phyloP scores from a whole-genome alignment of 1,140 invertebrate species.

The Pachypeltis micranthus region DNA sequence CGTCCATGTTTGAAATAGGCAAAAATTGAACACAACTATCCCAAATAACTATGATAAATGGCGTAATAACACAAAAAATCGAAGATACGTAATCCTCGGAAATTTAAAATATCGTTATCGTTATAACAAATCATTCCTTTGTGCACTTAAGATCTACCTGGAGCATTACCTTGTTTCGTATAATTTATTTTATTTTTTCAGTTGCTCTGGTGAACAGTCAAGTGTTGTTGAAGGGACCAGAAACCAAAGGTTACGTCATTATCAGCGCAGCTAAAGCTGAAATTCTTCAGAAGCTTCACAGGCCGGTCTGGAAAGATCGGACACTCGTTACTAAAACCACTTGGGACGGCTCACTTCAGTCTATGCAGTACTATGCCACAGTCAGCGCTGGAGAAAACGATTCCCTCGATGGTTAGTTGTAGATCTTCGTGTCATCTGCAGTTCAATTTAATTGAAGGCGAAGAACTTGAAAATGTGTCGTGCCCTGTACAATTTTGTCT shows the following conservation, averaged over 20 bases:
- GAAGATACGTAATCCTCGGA: neutral
- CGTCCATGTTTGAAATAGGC: too few species aligned
- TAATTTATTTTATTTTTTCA: slow-evolving; percentile 36
- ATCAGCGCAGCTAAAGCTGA: slow-evolving; percentile 90
- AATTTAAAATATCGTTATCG: neutral
- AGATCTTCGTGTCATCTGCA: too few species aligned
- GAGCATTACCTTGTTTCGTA: neutral
- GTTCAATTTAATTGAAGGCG: too few species aligned
- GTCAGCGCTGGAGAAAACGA: slow-evolving; percentile 71
- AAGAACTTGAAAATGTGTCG: too few species aligned
- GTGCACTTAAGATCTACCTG: neutral
- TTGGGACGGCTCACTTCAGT: slow-evolving; percentile 87
- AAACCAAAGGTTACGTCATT: slow-evolving; percentile 93
- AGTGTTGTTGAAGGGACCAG: slow-evolving; percentile 87
- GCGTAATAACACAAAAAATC: too few species aligned
- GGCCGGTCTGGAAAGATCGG: slow-evolving; percentile 81
- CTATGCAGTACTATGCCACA: slow-evolving; percentile 98
- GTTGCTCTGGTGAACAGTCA: slow-evolving; percentile 93
- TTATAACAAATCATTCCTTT: neutral
- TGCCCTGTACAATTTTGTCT: too few species aligned
- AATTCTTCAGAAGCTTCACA: slow-evolving; percentile 78
- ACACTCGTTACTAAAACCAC: slow-evolving; percentile 86
- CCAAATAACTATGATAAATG: too few species aligned
- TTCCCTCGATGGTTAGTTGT: slow-evolving; percentile 37
- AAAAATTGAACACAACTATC: too few species aligned